Evolutionary conservation across 2,113 vertebrate genomes (phyloP), one percentile per base, ranked within the genome.

Genomic region (Melierax canorus): DNA sequence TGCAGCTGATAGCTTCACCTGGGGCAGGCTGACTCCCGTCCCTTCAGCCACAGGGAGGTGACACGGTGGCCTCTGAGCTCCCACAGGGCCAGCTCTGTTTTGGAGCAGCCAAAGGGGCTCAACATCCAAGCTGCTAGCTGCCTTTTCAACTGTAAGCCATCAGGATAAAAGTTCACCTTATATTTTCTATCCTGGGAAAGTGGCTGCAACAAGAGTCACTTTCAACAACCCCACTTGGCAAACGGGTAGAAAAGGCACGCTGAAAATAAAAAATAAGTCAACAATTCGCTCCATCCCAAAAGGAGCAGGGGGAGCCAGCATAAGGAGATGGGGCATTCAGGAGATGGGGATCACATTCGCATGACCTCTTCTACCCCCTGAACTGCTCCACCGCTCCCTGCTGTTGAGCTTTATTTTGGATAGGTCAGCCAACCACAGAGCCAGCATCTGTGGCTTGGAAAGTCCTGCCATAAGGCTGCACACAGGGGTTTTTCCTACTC

Each of bases 351-450:
- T 92, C 92, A 59, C 68, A n/a, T 94, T 95, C 69, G 3, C 91
- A 88, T 91, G 92, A 95, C 88, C 97, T 95, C 82, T 81, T 91
- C 63, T 92, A 88, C 76, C 74, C 92, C 67, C 76, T 94, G 88
- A 94, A 84, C 88, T 95, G 71, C 72, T 93, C 72, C 79, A 89
- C 64, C 3, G 39, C 83, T 95, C 88, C 88, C 95, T 94, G 95
- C 96, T 97, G 96, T 45, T 94, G 83, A 84, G 92, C 91, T 95
- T 93, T 97, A 85, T 96, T 93, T 96, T 96, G 94, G 92, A 77
- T 88, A 92, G 72, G 69, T 91, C 79, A 93, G 56, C 82, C 86
- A 86, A 91, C 92, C 75, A 88, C 92, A 84, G 90, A 90, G 92
- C 63, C 92, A 93, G 92, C 92, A 95, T 88, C 79, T 96, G 97